These are phyloP conservation scores for Rhodinocichla rosea DNA, from an alignment of 2,113 vertebrate genomes.

Conservation along the genomic window DNA sequence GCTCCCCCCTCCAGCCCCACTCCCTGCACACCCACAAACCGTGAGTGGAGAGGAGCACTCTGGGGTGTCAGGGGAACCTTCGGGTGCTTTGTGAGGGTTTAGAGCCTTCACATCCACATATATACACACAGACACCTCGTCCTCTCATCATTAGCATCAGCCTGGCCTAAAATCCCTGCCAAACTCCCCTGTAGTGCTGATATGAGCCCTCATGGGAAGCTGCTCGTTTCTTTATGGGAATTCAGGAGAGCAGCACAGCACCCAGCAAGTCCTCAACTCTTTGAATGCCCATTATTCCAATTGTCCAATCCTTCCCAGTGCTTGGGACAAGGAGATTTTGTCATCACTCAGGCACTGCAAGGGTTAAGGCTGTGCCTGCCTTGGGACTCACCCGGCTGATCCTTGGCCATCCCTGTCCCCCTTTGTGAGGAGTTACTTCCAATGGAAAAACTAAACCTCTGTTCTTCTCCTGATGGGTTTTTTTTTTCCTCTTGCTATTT, in stretches of 20 bases:
- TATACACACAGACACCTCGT: accelerated
- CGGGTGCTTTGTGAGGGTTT: accelerated
- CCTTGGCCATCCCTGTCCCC: not conserved
- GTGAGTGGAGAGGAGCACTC: accelerated
- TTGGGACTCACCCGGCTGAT: not conserved
- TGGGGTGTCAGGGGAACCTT: not conserved
- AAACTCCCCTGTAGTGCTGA: not conserved
- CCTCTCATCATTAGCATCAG: not conserved
- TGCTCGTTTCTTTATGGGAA: not conserved
- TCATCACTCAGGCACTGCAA: not conserved
- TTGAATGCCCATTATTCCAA: not conserved
- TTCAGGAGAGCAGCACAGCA: not conserved
- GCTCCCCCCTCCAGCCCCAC: not conserved
- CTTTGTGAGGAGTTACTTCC: not conserved
- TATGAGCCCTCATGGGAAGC: not conserved
- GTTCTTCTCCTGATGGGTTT: accelerated
- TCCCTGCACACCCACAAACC: not conserved
- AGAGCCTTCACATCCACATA: not conserved
- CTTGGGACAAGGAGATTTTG: not conserved
- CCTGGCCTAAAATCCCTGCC: not conserved
- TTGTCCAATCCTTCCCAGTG: accelerated
- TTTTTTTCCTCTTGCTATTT: not conserved
- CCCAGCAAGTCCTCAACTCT: not conserved
- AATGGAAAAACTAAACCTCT: not conserved
- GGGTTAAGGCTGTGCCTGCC: not conserved